phyloP scores from a whole-genome alignment of 2,888 invertebrate species.

The Microplitis manilae region DNA sequence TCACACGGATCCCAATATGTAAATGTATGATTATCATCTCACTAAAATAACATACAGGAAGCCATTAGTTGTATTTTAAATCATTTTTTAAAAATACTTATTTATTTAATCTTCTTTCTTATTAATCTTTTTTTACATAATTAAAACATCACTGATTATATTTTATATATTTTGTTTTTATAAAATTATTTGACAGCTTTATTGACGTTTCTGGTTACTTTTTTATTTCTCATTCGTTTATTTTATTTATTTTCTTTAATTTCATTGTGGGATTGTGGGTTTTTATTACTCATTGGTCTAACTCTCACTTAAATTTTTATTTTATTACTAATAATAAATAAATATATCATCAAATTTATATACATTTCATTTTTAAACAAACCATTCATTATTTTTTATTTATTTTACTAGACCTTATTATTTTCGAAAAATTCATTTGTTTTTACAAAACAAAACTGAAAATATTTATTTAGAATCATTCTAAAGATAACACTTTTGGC shows the following conservation, averaged over 20 bases:
- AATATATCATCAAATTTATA: not conserved
- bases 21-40: conserved; percentile 43
- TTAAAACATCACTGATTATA: not conserved
- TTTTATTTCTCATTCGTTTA: not conserved
- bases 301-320: not conserved
- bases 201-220: not conserved
- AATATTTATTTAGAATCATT: no score
- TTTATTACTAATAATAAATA: not conserved
- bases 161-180: not conserved
- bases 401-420: no score
- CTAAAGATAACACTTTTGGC: no score
- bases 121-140: not conserved
- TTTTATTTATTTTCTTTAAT: not conserved
- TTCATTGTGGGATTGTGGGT: not conserved
- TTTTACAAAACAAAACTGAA: no score
- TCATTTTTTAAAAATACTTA: conserved; percentile 19
- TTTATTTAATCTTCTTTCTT: conserved; percentile 13
- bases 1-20: conserved; percentile 40
- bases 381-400: not conserved
- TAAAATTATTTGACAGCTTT: not conserved
- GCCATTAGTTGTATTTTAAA: conserved; percentile 36
- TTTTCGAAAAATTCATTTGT: no score
- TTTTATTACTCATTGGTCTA: not conserved
- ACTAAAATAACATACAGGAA: conserved; percentile 39
- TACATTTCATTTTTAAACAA: not conserved